Conservation (phyloP, 2,888 invertebrate species). For the Byasa hedistus region DNA sequence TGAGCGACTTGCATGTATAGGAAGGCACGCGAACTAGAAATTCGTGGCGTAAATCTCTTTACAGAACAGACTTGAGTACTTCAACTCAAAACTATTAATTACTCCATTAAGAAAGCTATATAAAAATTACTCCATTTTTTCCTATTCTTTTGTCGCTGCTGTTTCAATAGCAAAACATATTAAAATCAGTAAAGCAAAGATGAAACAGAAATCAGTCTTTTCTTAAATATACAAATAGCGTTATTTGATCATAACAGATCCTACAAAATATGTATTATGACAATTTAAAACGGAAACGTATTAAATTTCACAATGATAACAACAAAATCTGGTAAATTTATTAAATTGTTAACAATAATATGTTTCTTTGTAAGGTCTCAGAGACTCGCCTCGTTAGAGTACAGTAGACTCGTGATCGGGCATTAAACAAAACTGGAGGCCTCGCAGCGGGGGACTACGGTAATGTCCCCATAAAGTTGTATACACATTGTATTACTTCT, state of each 20-base stretch:
- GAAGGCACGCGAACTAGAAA: no score
- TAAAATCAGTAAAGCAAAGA: no score
- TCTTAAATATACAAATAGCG: background rate
- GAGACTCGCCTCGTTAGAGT: slow-evolving; percentile 6
- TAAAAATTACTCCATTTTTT: no score
- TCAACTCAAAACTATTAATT: no score
- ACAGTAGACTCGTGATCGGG: slow-evolving; percentile 17
- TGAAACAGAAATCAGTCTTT: no score
- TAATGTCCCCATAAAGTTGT: slow-evolving; percentile 27
- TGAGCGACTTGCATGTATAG: no score
- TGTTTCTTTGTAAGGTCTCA: slow-evolving; percentile 18
- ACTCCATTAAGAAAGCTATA: no score
- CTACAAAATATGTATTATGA: background rate
- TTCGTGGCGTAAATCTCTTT: no score
- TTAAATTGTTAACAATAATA: slow-evolving; percentile 10
- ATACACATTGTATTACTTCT: slow-evolving; percentile 25
- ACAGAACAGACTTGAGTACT: no score
- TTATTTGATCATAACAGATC: background rate
- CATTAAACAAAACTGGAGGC: slow-evolving; percentile 19
- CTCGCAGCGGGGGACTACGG: slow-evolving; percentile 16
- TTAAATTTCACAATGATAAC: background rate
- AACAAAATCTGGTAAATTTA: slow-evolving; percentile 6
- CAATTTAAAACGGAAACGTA: background rate
- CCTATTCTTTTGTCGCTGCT: no score
- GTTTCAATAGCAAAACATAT: no score